A percentile compares a stretch with the other conserved stretches of the same genome.
phyloP scores from a whole-genome alignment of 2,888 invertebrate species.

The Troides aeacus region DNA sequence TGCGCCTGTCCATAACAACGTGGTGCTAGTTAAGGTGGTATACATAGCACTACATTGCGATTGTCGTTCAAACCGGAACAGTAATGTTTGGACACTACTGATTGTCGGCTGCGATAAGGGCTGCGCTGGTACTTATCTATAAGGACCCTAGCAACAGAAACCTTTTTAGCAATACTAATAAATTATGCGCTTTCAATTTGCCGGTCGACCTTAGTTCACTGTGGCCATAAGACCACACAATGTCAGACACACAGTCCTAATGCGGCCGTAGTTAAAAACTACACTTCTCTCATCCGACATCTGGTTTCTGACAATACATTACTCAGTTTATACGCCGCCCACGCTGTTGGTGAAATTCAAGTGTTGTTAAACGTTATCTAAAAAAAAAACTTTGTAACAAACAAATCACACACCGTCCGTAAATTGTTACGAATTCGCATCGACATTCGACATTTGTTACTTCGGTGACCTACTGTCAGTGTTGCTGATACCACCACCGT shows the following conservation, averaged over 20 bases:
- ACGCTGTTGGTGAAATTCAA: conserved; percentile 16
- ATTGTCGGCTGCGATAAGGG: too few species aligned
- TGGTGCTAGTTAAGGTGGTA: too few species aligned
- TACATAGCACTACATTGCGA: too few species aligned
- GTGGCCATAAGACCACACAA: conserved; percentile 36
- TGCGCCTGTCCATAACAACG: too few species aligned
- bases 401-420: conserved; percentile 19
- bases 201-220: neutral
- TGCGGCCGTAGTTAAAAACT: conserved; percentile 33
- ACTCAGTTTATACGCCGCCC: conserved; percentile 27
- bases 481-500: neutral
- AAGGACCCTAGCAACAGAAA: too few species aligned
- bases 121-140: too few species aligned
- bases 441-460: conserved; percentile 29
- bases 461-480: conserved; percentile 23
- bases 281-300: conserved; percentile 30
- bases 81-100: too few species aligned
- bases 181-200: neutral
- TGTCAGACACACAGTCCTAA: conserved; percentile 26
- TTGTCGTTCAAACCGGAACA: too few species aligned
- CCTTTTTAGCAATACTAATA: neutral
- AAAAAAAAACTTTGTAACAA: conserved; percentile 7
- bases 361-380: conserved; percentile 11
- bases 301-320: conserved; percentile 20
- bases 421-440: conserved; percentile 27